Conservation (phyloP, 2,797 vertebrate genomes). For the Neosalanx taihuensis region DNA sequence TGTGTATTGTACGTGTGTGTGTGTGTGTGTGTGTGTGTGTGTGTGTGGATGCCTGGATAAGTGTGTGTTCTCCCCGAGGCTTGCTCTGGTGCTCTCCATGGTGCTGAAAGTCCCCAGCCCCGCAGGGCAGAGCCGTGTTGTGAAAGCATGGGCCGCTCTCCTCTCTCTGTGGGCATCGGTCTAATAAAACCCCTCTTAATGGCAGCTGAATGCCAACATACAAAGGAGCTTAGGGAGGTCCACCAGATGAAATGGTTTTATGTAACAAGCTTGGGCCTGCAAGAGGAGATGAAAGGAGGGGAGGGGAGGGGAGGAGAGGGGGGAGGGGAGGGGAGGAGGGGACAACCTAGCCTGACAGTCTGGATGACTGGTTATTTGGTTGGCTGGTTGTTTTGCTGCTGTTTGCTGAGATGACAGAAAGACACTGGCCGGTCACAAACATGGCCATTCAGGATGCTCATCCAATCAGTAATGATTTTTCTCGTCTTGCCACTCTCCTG, state of each 20-base stretch:
- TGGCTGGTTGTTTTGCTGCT: constrained; percentile 55
- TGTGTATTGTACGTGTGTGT: constrained; percentile 13
- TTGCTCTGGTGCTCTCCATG: constrained; percentile 46
- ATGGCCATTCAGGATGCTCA: constrained; percentile 72
- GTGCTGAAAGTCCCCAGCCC: constrained; percentile 45
- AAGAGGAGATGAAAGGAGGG: constrained; percentile 1
- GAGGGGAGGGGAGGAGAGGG: neutral
- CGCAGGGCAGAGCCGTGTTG: constrained; percentile 56
- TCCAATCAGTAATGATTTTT: constrained; percentile 76
- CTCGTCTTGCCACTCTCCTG: constrained; percentile 54
- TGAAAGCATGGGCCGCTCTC: constrained; percentile 52
- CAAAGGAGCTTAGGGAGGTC: constrained; percentile 68
- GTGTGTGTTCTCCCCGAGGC: constrained; percentile 21
- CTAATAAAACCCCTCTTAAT: constrained; percentile 76
- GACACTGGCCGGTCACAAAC: constrained; percentile 72
- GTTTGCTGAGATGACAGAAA: constrained; percentile 70
- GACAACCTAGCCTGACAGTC: neutral
- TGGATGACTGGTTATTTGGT: constrained; percentile 55
- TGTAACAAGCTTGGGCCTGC: constrained; percentile 54
- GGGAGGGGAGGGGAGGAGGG: neutral
- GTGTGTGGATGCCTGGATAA: neutral
- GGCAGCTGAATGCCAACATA: constrained; percentile 72
- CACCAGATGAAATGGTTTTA: constrained; percentile 71
- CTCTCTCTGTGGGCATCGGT: constrained; percentile 66
- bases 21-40: constrained; percentile 5